These are phyloP conservation scores for Lasaia peninsularis DNA, from an alignment of 1,140 invertebrate species.

Conservation along the genomic window DNA sequence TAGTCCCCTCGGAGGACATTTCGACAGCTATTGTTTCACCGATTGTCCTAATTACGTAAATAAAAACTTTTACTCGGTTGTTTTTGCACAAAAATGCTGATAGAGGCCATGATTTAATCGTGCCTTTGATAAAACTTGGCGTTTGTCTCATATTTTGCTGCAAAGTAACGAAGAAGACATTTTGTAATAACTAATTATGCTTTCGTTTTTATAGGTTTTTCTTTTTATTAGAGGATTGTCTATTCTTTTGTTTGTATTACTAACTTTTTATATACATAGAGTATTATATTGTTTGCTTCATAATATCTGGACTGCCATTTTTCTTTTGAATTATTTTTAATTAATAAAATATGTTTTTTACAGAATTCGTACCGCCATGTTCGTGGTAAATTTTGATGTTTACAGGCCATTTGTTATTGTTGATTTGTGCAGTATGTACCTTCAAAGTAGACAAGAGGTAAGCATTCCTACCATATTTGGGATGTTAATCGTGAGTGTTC, in stretches of 20 bases:
- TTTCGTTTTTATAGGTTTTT: background rate
- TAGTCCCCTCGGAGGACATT: constrained; percentile 31
- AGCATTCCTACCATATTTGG: too few species aligned
- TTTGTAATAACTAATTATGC: constrained; percentile 8
- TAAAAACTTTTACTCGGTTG: constrained; percentile 27
- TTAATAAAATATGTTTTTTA: too few species aligned
- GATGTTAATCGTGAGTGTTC: too few species aligned
- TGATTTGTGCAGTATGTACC: too few species aligned
- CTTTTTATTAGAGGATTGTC: background rate
- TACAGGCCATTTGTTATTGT: too few species aligned
- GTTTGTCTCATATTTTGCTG: constrained; percentile 8
- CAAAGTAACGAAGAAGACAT: constrained; percentile 1
- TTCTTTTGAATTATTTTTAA: too few species aligned
- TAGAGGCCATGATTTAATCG: constrained; percentile 10
- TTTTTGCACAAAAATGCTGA: constrained; percentile 20
- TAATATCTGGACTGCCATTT: background rate
- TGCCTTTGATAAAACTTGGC: constrained; percentile 10
- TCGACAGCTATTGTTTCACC: constrained; percentile 33
- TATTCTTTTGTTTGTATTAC: background rate
- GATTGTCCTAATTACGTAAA: constrained; percentile 39
- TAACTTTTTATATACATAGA: background rate
- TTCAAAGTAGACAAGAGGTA: too few species aligned
- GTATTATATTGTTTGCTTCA: background rate
- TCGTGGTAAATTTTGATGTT: too few species aligned
- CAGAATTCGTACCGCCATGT: too few species aligned